phyloP scores from a whole-genome alignment of 2,113 vertebrate species.

The Oophaga pumilio region DNA sequence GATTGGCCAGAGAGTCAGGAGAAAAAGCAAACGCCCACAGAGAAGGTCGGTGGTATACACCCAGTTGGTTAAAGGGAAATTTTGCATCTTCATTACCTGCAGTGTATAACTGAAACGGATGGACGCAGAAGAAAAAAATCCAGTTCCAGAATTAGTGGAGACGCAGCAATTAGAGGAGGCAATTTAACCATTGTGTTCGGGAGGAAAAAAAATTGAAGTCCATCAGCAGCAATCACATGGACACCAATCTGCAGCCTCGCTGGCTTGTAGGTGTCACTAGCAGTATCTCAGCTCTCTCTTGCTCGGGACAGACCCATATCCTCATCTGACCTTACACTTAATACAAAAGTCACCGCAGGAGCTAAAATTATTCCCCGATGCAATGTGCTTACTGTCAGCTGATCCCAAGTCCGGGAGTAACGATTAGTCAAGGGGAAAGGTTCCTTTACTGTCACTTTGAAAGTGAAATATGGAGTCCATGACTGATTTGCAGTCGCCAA shows the following conservation, averaged over 20 bases:
- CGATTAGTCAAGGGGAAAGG: conserved; percentile 39
- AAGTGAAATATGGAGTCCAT: not conserved
- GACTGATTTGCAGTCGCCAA: not conserved
- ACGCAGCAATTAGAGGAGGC: no score
- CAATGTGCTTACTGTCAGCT: conserved; percentile 24
- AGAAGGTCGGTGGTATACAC: no score
- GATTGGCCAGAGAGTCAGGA: no score
- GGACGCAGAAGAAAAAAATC: no score
- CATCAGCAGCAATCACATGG: not conserved
- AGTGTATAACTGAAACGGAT: no score
- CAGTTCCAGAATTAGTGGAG: no score
- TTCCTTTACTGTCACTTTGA: not conserved
- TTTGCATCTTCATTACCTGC: no score
- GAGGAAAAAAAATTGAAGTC: no score
- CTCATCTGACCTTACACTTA: conserved; percentile 47
- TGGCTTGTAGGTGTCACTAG: not conserved
- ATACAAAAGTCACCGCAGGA: not conserved
- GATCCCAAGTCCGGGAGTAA: conserved; percentile 35
- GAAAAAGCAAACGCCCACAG: no score
- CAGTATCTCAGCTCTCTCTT: not conserved
- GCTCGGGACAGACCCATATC: conserved; percentile 1
- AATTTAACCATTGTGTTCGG: no score
- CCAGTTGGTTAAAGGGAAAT: no score
- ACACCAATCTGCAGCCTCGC: not conserved
- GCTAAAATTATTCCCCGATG: conserved; percentile 21